These are phyloP conservation scores for Tridacna gigas DNA, from an alignment of 2,888 invertebrate species.

Conservation along the genomic window DNA sequence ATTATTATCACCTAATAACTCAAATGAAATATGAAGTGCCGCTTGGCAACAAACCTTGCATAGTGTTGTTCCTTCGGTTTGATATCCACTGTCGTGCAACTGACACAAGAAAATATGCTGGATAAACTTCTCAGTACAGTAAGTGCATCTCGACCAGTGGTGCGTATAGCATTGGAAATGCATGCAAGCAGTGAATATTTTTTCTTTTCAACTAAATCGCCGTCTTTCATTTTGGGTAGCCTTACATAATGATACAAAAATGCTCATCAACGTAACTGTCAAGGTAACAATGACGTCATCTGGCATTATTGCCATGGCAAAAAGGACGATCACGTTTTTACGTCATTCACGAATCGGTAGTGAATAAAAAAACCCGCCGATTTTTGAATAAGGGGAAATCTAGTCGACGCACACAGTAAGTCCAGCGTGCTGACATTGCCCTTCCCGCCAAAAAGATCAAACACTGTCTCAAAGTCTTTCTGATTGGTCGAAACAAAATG, in stretches of 20 bases:
- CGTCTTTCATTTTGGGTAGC: not conserved
- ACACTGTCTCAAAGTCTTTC: too few relatives aligned
- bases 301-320: not conserved
- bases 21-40: not conserved
- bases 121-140: not conserved
- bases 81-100: not conserved
- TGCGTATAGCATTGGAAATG: not conserved
- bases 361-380: too few relatives aligned
- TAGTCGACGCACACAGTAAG: too few relatives aligned
- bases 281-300: constrained; percentile 11
- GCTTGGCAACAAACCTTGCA: not conserved
- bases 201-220: not conserved
- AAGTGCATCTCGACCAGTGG: not conserved
- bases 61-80: not conserved
- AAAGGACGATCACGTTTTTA: too few relatives aligned
- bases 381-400: too few relatives aligned
- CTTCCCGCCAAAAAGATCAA: too few relatives aligned
- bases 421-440: too few relatives aligned
- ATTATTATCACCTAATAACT: too few relatives aligned
- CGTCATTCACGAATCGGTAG: too few relatives aligned
- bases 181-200: not conserved
- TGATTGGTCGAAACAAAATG: too few relatives aligned
- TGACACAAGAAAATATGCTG: constrained; percentile 1
- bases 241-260: too few relatives aligned
- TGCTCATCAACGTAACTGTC: constrained; percentile 1